Evolutionary conservation across 2,113 vertebrate genomes (phyloP).

Genomic region (Phalacrocorax brasilianus): DNA sequence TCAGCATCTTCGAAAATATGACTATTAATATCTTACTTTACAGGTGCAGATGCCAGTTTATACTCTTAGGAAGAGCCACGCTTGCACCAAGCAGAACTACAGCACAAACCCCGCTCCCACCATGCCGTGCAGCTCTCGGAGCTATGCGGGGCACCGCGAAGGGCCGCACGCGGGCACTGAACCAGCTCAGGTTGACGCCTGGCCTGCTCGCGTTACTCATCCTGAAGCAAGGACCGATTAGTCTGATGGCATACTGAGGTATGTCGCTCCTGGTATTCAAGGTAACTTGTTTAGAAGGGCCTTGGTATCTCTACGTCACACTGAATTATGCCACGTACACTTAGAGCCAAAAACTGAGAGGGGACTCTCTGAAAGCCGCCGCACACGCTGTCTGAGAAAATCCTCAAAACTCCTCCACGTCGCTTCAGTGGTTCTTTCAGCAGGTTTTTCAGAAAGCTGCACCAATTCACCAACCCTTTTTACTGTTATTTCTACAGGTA

Average conservation of each 20-base stretch:
- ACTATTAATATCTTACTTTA: neutral
- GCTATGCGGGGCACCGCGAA: rapidly evolving
- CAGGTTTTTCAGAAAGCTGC: neutral
- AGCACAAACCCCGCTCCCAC: neutral
- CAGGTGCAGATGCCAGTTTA: neutral
- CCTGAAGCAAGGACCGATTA: neutral
- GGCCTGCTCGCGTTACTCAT: neutral
- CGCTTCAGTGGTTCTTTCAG: rapidly evolving
- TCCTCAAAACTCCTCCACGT: neutral
- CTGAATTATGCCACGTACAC: rapidly evolving
- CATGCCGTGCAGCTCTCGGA: neutral
- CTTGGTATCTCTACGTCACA: rapidly evolving
- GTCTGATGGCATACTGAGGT: neutral
- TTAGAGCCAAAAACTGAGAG: neutral
- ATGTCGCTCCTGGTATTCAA: neutral
- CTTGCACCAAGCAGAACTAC: neutral
- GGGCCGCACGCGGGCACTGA: neutral
- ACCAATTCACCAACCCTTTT: neutral
- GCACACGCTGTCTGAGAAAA: rapidly evolving
- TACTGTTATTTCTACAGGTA: neutral
- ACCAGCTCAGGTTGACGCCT: neutral
- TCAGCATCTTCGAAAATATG: neutral
- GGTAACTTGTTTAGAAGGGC: neutral
- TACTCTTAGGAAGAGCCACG: neutral
- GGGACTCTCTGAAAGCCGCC: neutral